Base-by-base conservation (phyloP, 2,113 vertebrate genomes). In the Talpa occidentalis region DNA sequence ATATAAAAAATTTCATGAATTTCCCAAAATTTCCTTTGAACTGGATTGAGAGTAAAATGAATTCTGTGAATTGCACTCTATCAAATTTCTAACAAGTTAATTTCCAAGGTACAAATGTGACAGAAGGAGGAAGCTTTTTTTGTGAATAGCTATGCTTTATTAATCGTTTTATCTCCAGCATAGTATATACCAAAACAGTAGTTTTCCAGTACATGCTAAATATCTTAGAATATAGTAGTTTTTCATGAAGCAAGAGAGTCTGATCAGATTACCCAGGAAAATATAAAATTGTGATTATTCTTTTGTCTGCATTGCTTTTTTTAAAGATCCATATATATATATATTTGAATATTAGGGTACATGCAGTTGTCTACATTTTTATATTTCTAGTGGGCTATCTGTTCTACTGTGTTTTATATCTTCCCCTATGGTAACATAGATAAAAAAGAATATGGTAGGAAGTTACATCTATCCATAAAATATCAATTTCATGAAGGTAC, bases 101-200 rank as follows among this genome's bases (percentile, higher is more conserved):
- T 44, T 84, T 82, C 37, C 22, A 60, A 79, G 30, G 35, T 26
- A 1, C n/a, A 44, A 56, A 72, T 80, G 40, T 54, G 67, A 66
- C 11, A 28, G 5, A 88, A 14, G 17, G 35, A 54, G 24, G 26
- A 69, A 64, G 10, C 6, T 76, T 70, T 76, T 76, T 49, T 82
- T 77, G 42, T 10, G 37, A 73, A 35, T 79, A 59, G 78, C 37
- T 32, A 24, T 47, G n/a, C 88, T 97, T 96, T 95, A 35, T 83
- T 72, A 90, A 67, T 47, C 7, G 66, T 42, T 49, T 10, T 90
- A 21, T 42, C 54, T n/a, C 22, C 30, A 40, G 37, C 5, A 59
- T 73, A 17, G 16, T 59, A 22, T 66, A 35, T 26, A 6, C 3
- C 78, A 44, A 54, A 69, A 28, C 28, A 79, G 15, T 6, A 32